A percentile compares a stretch with the other conserved stretches of the same genome.
Conservation (phyloP, 2,113 vertebrate species). For the Calyptomena viridis region DNA sequence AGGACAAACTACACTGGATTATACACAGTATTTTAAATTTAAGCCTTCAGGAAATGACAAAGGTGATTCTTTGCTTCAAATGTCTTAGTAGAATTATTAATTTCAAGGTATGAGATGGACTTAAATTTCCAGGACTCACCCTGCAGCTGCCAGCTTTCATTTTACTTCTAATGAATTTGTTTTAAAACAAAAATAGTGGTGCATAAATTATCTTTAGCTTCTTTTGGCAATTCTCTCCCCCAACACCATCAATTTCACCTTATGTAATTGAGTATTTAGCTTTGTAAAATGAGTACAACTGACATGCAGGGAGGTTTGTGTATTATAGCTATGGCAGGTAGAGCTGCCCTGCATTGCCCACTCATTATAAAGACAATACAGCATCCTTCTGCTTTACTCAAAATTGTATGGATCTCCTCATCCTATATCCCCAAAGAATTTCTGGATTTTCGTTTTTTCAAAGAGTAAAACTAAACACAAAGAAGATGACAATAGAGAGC, state of each 20-base stretch:
- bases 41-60: constrained; percentile 9
- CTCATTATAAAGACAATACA: neutral
- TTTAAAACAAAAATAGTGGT: neutral
- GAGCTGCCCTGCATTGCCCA: neutral
- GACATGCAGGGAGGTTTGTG: neutral
- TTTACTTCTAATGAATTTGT: neutral
- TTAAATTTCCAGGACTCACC: neutral
- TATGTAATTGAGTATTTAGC: neutral
- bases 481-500: neutral
- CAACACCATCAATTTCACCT: neutral
- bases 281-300: neutral
- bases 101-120: neutral
- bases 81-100: neutral
- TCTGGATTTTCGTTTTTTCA: neutral
- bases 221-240: neutral
- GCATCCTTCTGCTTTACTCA: neutral
- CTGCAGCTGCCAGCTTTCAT: neutral
- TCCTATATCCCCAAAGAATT: neutral
- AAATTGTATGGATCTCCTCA: neutral
- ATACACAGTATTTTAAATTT: neutral
- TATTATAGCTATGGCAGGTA: neutral
- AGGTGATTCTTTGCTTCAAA: neutral
- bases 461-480: neutral
- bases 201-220: neutral
- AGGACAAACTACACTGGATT: neutral